Evolutionary conservation across 2,888 invertebrate species (phyloP).

Genomic region (Pachliopta kotzebuea): DNA sequence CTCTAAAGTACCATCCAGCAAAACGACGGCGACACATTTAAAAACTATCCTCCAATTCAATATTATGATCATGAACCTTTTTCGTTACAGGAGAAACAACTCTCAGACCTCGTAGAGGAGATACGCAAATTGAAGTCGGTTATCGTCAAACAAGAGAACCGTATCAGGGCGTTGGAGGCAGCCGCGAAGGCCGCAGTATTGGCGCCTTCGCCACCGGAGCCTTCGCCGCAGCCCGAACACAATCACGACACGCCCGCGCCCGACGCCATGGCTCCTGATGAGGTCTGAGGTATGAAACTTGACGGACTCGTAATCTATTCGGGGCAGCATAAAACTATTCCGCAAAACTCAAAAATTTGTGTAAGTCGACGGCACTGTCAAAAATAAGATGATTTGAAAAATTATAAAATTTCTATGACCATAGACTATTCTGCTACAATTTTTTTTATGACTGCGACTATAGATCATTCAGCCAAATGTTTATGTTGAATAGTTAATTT

Average conservation of each 20-base stretch:
- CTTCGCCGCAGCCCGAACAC: constrained; percentile 38
- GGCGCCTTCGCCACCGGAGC: constrained; percentile 52
- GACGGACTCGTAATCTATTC: constrained; percentile 5
- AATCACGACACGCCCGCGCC: constrained; percentile 51
- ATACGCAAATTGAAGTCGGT: constrained; percentile 96
- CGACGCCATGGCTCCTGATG: constrained; percentile 79
- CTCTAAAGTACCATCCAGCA: too few species aligned
- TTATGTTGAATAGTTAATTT: background rate
- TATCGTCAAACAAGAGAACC: constrained; percentile 95
- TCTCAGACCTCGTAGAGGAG: constrained; percentile 93
- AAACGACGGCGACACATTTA: too few species aligned
- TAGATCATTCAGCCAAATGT: background rate
- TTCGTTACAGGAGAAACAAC: constrained; percentile 83
- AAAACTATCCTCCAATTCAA: background rate
- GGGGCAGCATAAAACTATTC: constrained; percentile 9
- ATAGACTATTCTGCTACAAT: background rate
- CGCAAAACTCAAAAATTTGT: background rate
- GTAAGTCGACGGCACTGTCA: background rate
- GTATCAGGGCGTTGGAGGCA: constrained; percentile 89
- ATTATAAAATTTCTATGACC: background rate
- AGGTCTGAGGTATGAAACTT: constrained; percentile 63
- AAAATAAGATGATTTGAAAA: background rate
- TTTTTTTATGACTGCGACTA: background rate
- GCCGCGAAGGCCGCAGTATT: constrained; percentile 50
- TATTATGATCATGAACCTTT: background rate